Conservation (phyloP, 2,113 vertebrate genomes). For the Toxostoma redivivum region DNA sequence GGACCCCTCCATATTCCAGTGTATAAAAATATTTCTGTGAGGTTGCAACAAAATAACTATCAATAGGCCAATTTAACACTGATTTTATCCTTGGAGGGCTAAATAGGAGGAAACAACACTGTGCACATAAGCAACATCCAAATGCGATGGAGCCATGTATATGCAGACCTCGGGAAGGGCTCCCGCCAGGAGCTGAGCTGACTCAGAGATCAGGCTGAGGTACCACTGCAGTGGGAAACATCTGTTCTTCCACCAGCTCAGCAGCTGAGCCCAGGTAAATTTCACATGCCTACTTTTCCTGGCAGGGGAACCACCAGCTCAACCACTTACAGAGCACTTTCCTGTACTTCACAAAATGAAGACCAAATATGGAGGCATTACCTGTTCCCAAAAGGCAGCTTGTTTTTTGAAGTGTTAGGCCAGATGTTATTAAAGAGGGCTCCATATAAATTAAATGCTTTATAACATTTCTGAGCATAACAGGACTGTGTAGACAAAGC, state of each 20-base stretch:
- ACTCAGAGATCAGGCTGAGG: not conserved
- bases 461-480: rapidly evolving
- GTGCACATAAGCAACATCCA: not conserved
- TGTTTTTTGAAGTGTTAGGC: not conserved
- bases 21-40: not conserved
- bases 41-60: not conserved
- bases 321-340: not conserved
- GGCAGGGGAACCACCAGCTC: not conserved
- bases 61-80: not conserved
- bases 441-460: not conserved
- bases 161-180: not conserved
- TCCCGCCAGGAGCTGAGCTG: not conserved
- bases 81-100: not conserved
- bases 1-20: not conserved
- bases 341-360: not conserved
- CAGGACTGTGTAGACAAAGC: not conserved
- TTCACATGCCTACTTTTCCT: not conserved
- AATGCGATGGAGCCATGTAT: rapidly evolving
- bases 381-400: not conserved
- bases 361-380: not conserved
- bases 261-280: not conserved
- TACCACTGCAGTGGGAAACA: not conserved
- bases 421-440: not conserved
- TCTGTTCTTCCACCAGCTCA: not conserved
- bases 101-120: not conserved